phyloP scores from a whole-genome alignment of 1,140 invertebrate genomes.

The Drosophila grimshawi region DNA sequence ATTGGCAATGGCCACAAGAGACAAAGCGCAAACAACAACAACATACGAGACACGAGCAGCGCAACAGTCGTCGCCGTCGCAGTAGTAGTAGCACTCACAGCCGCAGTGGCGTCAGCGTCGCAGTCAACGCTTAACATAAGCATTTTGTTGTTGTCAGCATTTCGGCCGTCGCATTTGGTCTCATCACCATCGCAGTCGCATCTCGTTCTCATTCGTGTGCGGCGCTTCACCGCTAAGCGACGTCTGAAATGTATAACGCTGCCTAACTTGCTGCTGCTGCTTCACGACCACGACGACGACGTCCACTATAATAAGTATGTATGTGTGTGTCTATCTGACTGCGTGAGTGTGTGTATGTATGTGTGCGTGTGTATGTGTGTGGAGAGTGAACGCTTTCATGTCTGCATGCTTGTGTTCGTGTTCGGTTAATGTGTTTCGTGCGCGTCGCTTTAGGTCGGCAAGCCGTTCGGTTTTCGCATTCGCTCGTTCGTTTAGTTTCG shows the following conservation, averaged over 20 bases:
- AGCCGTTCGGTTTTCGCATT: conserved; percentile 10
- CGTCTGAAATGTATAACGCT: conserved; percentile 43
- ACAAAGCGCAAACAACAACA: conserved; percentile 32
- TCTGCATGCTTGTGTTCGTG: neutral
- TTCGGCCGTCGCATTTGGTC: conserved; percentile 30
- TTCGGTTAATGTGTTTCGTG: conserved; percentile 9
- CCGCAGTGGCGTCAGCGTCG: conserved; percentile 13
- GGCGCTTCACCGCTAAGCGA: conserved; percentile 71
- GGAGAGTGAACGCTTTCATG: neutral
- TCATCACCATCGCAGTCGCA: conserved; percentile 48
- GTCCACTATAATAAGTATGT: conserved; percentile 15
- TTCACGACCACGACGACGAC: conserved; percentile 19
- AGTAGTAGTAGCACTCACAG: conserved; percentile 19
- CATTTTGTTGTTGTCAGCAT: conserved; percentile 38
- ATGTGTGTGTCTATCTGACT: conserved; percentile 2
- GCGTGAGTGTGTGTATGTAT: conserved; percentile 15
- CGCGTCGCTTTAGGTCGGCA: conserved; percentile 9
- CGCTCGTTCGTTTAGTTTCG: conserved; percentile 8
- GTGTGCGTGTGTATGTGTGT: conserved; percentile 12
- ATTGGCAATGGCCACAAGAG: conserved; percentile 46
- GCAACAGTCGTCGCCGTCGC: conserved; percentile 19
- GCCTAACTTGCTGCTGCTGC: conserved; percentile 36
- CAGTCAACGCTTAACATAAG: conserved; percentile 22
- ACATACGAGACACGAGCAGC: conserved; percentile 5
- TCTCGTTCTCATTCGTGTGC: conserved; percentile 69